These are phyloP conservation scores for Enteromius treurensis DNA, from an alignment of 2,797 vertebrate species.

Conservation along the genomic window DNA sequence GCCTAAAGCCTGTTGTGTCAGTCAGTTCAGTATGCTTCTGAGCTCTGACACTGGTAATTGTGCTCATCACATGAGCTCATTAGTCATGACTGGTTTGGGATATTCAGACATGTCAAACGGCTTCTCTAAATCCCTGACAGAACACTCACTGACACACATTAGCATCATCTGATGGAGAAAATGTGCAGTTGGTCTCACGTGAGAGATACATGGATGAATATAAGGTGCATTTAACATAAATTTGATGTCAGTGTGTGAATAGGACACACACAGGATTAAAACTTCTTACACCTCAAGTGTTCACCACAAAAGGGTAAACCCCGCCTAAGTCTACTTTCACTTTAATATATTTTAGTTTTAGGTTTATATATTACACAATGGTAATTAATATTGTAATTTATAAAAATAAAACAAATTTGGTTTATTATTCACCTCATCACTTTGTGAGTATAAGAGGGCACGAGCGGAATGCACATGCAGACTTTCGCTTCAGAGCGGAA, in stretches of 20 bases:
- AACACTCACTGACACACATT: not conserved
- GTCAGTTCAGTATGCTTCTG: slow-evolving; percentile 78
- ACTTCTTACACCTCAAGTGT: slow-evolving; percentile 32
- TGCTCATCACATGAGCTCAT: slow-evolving; percentile 71
- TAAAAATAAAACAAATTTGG: not conserved
- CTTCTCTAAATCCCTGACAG: slow-evolving; percentile 23
- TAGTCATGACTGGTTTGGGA: slow-evolving; percentile 74
- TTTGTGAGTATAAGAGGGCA: no score
- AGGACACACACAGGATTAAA: slow-evolving; percentile 2
- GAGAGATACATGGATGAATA: not conserved
- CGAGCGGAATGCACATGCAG: no score
- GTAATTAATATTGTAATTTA: not conserved
- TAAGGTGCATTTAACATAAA: not conserved
- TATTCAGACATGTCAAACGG: slow-evolving; percentile 35
- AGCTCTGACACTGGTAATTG: slow-evolving; percentile 74
- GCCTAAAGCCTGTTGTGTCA: slow-evolving; percentile 77
- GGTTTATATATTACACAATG: not conserved
- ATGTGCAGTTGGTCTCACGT: not conserved
- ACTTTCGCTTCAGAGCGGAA: no score
- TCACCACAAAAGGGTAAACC: slow-evolving; percentile 67
- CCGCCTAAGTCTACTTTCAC: slow-evolving; percentile 30
- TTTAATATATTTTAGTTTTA: not conserved
- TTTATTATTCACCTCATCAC: not conserved
- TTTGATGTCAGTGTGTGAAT: not conserved
- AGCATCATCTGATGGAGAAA: slow-evolving; percentile 2